phyloP scores from a whole-genome alignment of 2,797 vertebrate genomes.

The Cossypha niveicapilla region DNA sequence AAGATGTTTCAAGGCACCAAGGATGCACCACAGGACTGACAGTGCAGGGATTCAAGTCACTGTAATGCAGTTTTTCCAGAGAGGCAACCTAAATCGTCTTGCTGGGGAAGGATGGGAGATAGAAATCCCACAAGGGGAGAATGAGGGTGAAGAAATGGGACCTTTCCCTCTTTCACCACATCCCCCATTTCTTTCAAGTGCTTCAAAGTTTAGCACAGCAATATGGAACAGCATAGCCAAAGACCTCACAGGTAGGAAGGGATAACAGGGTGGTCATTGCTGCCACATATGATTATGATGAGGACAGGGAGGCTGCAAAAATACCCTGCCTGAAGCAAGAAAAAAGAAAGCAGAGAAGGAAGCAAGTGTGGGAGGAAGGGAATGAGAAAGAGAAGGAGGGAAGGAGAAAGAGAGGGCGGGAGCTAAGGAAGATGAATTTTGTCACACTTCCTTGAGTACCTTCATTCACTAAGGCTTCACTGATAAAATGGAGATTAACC shows the following conservation, averaged over 20 bases:
- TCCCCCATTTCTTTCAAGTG: not conserved
- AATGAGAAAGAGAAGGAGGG: not conserved
- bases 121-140: not conserved
- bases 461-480: not conserved
- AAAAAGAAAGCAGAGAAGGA: not conserved
- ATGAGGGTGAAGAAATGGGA: not conserved
- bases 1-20: not conserved
- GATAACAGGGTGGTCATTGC: not conserved
- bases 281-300: not conserved
- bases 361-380: not conserved
- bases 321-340: not conserved
- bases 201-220: not conserved
- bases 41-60: not conserved
- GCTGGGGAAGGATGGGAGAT: not conserved
- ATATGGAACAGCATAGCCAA: not conserved
- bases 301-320: not conserved
- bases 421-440: not conserved
- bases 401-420: not conserved
- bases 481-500: not conserved
- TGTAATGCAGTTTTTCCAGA: not conserved
- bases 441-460: not conserved
- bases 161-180: not conserved
- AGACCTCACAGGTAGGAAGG: not conserved
- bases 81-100: rapidly evolving
- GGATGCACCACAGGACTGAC: not conserved